Conservation (phyloP, 2,888 invertebrate genomes). For the Pogonocherus hispidulus region DNA sequence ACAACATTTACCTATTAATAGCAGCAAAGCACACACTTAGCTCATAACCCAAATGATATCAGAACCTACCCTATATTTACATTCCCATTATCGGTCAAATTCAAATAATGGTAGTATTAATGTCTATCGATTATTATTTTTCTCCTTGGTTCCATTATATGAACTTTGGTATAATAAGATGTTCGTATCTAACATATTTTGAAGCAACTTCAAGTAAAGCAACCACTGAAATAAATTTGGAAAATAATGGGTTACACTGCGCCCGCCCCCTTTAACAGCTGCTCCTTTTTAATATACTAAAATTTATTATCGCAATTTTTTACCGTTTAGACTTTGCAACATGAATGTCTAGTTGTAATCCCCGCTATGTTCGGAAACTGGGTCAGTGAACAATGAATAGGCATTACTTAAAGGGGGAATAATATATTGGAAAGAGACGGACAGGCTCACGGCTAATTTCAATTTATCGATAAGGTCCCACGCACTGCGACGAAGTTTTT, state of each 20-base stretch:
- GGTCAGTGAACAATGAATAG: constrained; percentile 6
- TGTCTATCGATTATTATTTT: constrained; percentile 16
- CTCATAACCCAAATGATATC: constrained; percentile 27
- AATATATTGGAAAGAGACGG: constrained; percentile 2
- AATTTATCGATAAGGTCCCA: neutral
- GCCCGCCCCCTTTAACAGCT: constrained; percentile 3
- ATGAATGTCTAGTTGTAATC: constrained; percentile 2
- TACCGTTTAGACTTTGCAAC: constrained; percentile 13
- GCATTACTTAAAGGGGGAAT: neutral
- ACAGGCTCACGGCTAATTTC: constrained; percentile 1
- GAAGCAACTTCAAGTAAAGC: constrained; percentile 17
- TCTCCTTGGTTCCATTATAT: constrained; percentile 11
- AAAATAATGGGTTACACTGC: constrained; percentile 12
- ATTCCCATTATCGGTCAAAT: constrained; percentile 34
- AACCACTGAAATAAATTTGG: constrained; percentile 14
- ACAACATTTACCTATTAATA: constrained; percentile 24
- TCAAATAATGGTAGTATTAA: constrained; percentile 26
- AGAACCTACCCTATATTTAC: constrained; percentile 30
- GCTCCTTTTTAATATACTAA: constrained; percentile 19
- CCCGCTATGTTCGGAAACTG: neutral
- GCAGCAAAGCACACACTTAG: constrained; percentile 8
- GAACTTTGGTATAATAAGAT: constrained; percentile 13
- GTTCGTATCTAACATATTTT: constrained; percentile 11
- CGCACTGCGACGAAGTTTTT: constrained; percentile 5
- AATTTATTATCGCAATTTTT: constrained; percentile 28